Conservation (phyloP, 2,797 vertebrate genomes). For the Acrossocheilus wenchowensis region DNA sequence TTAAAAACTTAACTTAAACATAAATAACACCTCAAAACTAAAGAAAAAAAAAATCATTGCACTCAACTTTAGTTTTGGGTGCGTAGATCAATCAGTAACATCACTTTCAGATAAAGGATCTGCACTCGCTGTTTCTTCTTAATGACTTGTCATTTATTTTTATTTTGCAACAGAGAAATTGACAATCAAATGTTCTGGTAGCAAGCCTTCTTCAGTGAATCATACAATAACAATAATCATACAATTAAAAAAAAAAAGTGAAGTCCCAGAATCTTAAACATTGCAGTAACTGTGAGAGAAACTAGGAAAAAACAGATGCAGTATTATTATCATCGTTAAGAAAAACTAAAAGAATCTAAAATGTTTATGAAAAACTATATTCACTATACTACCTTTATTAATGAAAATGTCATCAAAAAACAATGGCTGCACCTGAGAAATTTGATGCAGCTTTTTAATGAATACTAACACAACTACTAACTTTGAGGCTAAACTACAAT, state of each 20-base stretch:
- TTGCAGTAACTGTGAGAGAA: not conserved
- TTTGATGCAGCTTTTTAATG: not conserved
- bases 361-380: not conserved
- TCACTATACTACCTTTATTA: not conserved
- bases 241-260: not conserved
- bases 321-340: not conserved
- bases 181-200: not conserved
- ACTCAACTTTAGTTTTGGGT: too few relatives aligned
- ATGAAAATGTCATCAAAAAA: not conserved
- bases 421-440: not conserved
- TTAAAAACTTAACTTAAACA: not conserved
- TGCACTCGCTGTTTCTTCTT: not conserved
- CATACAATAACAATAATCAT: not conserved
- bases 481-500: not conserved
- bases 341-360: not conserved
- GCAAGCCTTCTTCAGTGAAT: not conserved
- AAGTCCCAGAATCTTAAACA: not conserved
- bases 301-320: not conserved
- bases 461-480: not conserved
- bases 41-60: not conserved
- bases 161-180: slow-evolving; percentile 1
- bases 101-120: not conserved
- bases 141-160: not conserved
- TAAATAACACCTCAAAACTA: not conserved
- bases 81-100: too few relatives aligned